phyloP scores from a whole-genome alignment of 2,797 vertebrate species.

The Enteromius viviparus region DNA sequence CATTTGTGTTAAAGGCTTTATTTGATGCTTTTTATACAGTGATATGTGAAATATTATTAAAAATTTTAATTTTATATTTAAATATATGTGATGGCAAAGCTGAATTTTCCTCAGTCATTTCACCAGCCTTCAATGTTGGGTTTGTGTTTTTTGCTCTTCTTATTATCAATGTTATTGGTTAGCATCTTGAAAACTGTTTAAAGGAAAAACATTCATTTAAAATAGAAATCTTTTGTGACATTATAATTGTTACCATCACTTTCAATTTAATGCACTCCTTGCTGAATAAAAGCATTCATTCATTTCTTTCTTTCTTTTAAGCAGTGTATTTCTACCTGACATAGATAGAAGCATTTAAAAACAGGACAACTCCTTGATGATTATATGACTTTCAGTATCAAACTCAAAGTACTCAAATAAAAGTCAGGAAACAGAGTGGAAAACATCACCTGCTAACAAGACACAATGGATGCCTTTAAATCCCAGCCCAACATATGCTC shows the following conservation, averaged over 20 bases:
- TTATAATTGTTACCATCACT: neutral
- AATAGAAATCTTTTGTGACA: neutral
- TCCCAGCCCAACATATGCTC: slow-evolving; percentile 6
- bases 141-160: neutral
- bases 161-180: neutral
- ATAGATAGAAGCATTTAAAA: neutral
- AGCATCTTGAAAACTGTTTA: neutral
- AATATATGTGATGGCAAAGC: neutral
- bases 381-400: neutral
- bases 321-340: neutral
- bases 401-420: neutral
- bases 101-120: neutral
- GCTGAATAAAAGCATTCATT: neutral
- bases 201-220: neutral
- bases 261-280: neutral
- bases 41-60: neutral
- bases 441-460: neutral
- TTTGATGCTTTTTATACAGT: neutral
- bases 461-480: neutral
- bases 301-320: neutral
- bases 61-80: neutral
- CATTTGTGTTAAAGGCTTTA: neutral
- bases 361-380: neutral
- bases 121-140: neutral
- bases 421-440: neutral